Base-by-base conservation (phyloP, 1,140 invertebrate species). In the Drosophila nasuta region DNA sequence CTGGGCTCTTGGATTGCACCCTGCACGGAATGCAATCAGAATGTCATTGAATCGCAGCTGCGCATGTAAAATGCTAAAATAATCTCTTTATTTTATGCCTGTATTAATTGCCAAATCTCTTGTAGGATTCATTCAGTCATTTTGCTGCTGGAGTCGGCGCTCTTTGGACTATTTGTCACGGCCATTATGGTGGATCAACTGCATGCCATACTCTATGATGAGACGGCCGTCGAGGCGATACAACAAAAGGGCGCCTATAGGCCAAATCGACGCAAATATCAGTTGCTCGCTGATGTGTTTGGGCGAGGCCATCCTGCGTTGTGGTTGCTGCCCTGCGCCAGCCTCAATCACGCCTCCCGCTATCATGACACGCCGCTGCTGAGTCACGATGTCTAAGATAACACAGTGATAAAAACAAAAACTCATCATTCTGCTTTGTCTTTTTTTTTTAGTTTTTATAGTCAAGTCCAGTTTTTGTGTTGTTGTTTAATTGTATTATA, bases 171-270 rank as follows among this genome's bases (percentile, higher is more conserved):
- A 81, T 98, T 98, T 93, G 97, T 98, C 1, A 93, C 97, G 52
- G 97, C 97, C 48, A 98, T 98, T 75, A 95, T 97, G 77, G 96
- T 97, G 90, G 97, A 98, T 94, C 97, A 98, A 93, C 94, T 98
- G 75, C 95, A 96, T 92, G 96, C 97, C 11, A 97, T 98, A 74
- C 93, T 97, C 48, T 95, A 94, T 64, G 97, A 97, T 82, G 92
- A 92, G 65, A 92, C 91, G 35, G 95, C 95, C 4, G 94, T 98
- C 10, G 97, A 98, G 93, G 95, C 96, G 82, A 91, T 95, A 71
- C 96, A 97, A 93, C 94, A 95, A 68, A 95, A 95, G 89, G 95
- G 96, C 46, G 93, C 95, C 30, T 94, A 94, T 82, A 93, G 96
- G 68, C 95, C 94, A 1, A 93, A 94, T 75, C 95, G 95, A 81